These are phyloP conservation scores for Andrena trimmerana DNA, from an alignment of 2,888 invertebrate genomes.

Conservation along the genomic window DNA sequence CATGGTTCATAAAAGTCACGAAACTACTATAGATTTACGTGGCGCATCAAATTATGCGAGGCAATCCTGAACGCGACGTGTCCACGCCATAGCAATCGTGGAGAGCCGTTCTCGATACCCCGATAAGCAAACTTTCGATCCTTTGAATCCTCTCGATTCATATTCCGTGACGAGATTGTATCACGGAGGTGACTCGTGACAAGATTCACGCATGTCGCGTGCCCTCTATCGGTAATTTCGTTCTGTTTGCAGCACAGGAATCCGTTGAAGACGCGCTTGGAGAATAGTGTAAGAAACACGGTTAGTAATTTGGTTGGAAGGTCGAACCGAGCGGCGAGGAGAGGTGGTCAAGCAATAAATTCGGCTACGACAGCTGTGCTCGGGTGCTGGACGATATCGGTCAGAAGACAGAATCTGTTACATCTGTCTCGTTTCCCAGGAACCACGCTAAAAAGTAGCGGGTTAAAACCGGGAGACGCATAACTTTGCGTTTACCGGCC, in stretches of 20 bases:
- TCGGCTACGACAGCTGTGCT: not conserved
- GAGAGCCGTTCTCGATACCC: no score
- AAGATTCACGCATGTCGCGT: not conserved
- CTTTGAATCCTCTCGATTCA: constrained; percentile 4
- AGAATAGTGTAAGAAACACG: not conserved
- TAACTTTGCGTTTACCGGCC: constrained; percentile 59
- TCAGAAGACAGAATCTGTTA: constrained; percentile 12
- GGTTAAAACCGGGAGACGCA: constrained; percentile 46
- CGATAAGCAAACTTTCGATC: not conserved
- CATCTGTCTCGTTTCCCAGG: constrained; percentile 31
- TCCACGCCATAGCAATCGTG: not conserved
- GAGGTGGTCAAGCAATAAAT: constrained; percentile 8
- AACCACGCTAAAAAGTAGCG: constrained; percentile 37
- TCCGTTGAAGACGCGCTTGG: not conserved
- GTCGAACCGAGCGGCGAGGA: not conserved
- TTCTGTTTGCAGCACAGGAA: not conserved
- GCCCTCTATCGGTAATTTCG: not conserved
- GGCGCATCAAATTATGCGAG: not conserved
- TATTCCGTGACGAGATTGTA: not conserved
- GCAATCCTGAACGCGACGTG: not conserved
- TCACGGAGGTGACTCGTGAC: no score
- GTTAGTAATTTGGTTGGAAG: not conserved
- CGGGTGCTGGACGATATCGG: not conserved
- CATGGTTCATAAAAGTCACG: constrained; percentile 32
- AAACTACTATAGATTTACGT: not conserved